These are phyloP conservation scores for Platycheirus rosarum DNA, from an alignment of 2,888 invertebrate genomes.

Conservation along the genomic window DNA sequence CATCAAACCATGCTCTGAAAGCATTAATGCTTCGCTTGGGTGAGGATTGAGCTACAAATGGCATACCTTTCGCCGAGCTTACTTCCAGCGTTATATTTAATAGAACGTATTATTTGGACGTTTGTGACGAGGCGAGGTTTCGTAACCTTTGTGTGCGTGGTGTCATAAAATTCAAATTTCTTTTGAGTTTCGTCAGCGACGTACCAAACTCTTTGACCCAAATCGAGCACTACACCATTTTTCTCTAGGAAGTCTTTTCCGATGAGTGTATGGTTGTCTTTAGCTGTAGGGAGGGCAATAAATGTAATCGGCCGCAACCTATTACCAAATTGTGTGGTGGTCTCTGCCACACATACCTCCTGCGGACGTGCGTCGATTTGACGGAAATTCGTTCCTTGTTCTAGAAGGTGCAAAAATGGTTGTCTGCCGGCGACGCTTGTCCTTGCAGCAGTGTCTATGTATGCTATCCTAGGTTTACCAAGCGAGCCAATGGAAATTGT, in stretches of 20 bases:
- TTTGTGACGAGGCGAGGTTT: too few relatives aligned
- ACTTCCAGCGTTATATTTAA: too few relatives aligned
- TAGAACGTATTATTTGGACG: too few relatives aligned
- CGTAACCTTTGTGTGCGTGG: too few relatives aligned
- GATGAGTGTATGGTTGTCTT: neutral
- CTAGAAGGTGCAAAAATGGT: neutral
- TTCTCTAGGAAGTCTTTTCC: neutral
- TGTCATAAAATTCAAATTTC: too few relatives aligned
- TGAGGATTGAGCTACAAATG: too few relatives aligned
- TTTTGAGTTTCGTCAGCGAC: too few relatives aligned
- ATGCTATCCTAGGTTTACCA: neutral
- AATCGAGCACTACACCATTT: too few relatives aligned
- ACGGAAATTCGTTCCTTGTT: neutral
- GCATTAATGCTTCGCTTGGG: too few relatives aligned
- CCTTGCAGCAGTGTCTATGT: neutral
- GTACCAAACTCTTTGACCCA: too few relatives aligned
- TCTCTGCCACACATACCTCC: neutral
- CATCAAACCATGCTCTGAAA: too few relatives aligned
- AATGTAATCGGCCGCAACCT: neutral
- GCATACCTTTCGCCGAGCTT: too few relatives aligned
- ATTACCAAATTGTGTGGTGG: neutral
- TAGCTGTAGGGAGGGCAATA: neutral
- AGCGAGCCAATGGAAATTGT: neutral
- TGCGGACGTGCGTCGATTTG: neutral
- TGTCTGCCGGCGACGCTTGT: conserved; percentile 3